phyloP scores from a whole-genome alignment of 2,888 invertebrate genomes.

The Lasius platythorax region DNA sequence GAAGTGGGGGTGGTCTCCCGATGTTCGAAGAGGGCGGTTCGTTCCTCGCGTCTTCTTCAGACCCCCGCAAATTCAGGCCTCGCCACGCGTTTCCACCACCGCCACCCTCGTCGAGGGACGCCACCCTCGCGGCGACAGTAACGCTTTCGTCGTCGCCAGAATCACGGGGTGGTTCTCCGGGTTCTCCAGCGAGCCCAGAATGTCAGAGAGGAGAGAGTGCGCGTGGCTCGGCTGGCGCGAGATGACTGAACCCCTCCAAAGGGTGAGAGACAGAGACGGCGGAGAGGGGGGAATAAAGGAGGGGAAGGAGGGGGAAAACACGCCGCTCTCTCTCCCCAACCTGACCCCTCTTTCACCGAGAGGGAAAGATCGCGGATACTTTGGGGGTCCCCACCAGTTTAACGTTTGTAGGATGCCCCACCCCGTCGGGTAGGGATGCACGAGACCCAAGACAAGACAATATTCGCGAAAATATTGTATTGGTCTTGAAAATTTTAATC shows the following conservation, averaged over 20 bases:
- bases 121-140: constrained; percentile 43
- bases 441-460: no score
- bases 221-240: constrained; percentile 84
- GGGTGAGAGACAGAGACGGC: constrained; percentile 71
- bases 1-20: constrained; percentile 72
- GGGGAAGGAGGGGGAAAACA: constrained; percentile 58
- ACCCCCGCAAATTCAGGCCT: constrained; percentile 31
- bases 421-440: constrained; percentile 71
- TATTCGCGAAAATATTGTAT: no score
- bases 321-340: constrained; percentile 52
- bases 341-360: constrained; percentile 48
- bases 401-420: constrained; percentile 68
- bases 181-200: constrained; percentile 71
- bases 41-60: constrained; percentile 61
- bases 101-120: constrained; percentile 12
- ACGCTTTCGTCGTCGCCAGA: constrained; percentile 47
- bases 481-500: no score
- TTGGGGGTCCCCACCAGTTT: constrained; percentile 64
- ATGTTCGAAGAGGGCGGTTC: constrained; percentile 73
- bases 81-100: constrained; percentile 34
- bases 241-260: constrained; percentile 83
- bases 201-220: constrained; percentile 72
- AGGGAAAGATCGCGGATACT: constrained; percentile 57
- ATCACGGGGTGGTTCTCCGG: constrained; percentile 33
- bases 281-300: constrained; percentile 65